Evolutionary conservation across 2,113 vertebrate species (phyloP).

Genomic region (Macrotus californicus): DNA sequence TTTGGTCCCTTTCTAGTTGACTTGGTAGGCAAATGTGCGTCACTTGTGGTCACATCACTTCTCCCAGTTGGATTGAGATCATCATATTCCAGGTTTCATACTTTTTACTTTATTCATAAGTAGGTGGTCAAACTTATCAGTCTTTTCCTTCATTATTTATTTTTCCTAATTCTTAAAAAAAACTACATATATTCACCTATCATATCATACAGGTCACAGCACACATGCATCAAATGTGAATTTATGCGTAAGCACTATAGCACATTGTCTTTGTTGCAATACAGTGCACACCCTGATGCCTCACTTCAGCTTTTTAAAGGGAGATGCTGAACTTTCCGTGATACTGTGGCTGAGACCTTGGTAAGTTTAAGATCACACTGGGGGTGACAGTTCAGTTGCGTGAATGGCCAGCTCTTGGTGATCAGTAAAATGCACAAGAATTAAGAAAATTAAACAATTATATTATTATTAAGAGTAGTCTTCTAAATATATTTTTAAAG

Average conservation of each 20-base stretch:
- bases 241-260: background rate
- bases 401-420: background rate
- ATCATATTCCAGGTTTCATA: background rate
- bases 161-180: background rate
- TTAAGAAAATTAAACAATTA: background rate
- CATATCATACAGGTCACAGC: too few relatives aligned
- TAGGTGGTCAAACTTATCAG: background rate
- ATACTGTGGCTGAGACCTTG: background rate
- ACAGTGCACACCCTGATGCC: background rate
- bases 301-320: background rate
- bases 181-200: background rate
- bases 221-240: background rate
- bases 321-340: background rate
- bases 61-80: background rate
- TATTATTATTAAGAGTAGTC: background rate
- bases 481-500: background rate
- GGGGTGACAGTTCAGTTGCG: background rate
- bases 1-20: background rate
- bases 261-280: background rate
- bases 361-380: background rate
- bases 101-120: background rate
- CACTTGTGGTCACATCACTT: background rate
- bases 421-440: background rate
- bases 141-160: background rate
- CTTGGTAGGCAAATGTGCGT: rapidly evolving